Evolutionary conservation across 2,797 vertebrate species (phyloP).

Genomic region (Salmo trutta): DNA sequence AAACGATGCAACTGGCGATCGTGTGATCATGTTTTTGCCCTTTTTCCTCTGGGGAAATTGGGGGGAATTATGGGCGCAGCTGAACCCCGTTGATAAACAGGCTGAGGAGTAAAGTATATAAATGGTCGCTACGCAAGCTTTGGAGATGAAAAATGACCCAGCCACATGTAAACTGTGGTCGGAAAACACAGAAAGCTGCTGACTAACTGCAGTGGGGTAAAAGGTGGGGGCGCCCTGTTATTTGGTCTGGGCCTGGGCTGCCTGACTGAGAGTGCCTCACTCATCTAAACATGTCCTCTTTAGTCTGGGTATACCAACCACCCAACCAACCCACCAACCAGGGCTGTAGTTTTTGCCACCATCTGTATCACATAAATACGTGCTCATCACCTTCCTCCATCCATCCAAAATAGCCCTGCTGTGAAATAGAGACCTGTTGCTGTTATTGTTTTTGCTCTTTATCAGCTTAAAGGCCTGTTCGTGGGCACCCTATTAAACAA

Average conservation of each 20-base stretch:
- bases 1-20: constrained; percentile 58
- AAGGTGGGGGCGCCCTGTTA: constrained; percentile 59
- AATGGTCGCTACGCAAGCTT: constrained; percentile 53
- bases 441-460: constrained; percentile 47
- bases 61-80: constrained; percentile 52
- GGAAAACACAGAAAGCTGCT: constrained; percentile 75
- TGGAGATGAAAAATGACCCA: constrained; percentile 68
- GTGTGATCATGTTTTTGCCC: constrained; percentile 61
- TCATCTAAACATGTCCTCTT: constrained; percentile 54
- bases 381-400: constrained; percentile 18
- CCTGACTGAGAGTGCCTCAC: constrained; percentile 48
- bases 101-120: constrained; percentile 53
- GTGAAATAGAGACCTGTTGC: not conserved
- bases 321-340: constrained; percentile 7
- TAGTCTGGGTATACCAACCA: constrained; percentile 29
- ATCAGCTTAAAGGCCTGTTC: constrained; percentile 49
- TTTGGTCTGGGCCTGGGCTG: constrained; percentile 51
- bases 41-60: constrained; percentile 34
- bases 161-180: constrained; percentile 73
- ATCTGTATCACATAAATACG: constrained; percentile 46
- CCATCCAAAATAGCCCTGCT: not conserved
- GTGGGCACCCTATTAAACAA: constrained; percentile 36
- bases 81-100: constrained; percentile 41
- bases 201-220: constrained; percentile 67
- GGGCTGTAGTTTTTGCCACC: constrained; percentile 37